Conservation (phyloP, 2,888 invertebrate species). For the Rhopalosiphum nymphaeae region DNA sequence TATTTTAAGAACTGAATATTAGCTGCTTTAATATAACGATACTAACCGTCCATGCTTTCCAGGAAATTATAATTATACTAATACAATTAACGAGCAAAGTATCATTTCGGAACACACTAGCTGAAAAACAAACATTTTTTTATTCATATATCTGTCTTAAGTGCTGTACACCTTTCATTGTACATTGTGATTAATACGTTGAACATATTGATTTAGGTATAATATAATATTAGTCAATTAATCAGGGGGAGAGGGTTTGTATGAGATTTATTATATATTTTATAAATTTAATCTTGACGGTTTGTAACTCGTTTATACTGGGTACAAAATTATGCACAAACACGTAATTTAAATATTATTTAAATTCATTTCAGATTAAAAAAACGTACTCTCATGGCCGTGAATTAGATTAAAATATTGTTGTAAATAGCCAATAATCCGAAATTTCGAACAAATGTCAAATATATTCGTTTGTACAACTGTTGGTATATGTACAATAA, state of each 20-base stretch:
- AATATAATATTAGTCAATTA: not conserved
- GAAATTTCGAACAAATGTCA: not conserved
- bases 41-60: not conserved
- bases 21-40: not conserved
- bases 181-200: not conserved
- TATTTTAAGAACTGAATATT: not conserved
- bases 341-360: not conserved
- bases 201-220: not conserved
- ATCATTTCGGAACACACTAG: not conserved
- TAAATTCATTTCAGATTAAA: not conserved
- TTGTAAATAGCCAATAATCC: not conserved
- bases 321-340: not conserved
- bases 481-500: not conserved
- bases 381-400: too few relatives aligned
- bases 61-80: not conserved
- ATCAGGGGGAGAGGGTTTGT: not conserved
- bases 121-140: not conserved
- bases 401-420: not conserved
- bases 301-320: not conserved
- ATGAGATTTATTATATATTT: not conserved
- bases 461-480: not conserved
- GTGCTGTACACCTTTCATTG: not conserved
- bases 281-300: not conserved
- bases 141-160: not conserved
- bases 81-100: not conserved